Conservation (phyloP, 2,888 invertebrate species). For the Folsomia manolachei region DNA sequence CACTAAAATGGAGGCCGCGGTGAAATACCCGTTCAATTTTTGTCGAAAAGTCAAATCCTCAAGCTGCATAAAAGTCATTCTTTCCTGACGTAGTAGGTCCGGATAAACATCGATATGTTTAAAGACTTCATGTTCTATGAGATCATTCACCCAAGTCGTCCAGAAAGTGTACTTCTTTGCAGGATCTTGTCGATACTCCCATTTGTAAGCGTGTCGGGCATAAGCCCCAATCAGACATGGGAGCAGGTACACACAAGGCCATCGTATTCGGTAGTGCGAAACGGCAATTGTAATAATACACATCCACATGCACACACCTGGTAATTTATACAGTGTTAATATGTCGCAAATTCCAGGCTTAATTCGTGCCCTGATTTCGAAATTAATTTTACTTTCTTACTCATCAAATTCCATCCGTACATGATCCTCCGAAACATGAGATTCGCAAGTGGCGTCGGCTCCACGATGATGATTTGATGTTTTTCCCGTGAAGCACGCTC, state of each 20-base stretch:
- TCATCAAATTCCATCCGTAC: not conserved
- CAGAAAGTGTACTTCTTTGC: not conserved
- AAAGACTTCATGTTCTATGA: not conserved
- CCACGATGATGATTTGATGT: not conserved
- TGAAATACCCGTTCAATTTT: not conserved
- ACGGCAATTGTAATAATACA: not conserved
- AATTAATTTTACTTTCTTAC: too few relatives aligned
- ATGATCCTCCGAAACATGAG: not conserved
- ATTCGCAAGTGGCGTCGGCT: not conserved
- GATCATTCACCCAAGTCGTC: slow-evolving; percentile 3
- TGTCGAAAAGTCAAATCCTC: not conserved
- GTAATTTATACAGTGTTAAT: too few relatives aligned
- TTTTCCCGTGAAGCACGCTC: not conserved
- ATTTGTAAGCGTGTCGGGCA: not conserved
- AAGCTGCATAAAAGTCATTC: slow-evolving; percentile 5
- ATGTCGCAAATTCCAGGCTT: too few relatives aligned
- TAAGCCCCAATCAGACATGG: not conserved
- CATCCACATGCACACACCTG: not conserved
- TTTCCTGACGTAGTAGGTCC: not conserved
- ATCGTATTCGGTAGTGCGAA: not conserved
- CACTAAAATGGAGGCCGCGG: too few relatives aligned
- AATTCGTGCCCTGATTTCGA: too few relatives aligned
- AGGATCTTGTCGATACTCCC: not conserved
- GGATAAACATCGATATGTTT: not conserved
- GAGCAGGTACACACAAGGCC: not conserved